Evolutionary conservation across 2,113 vertebrate genomes (phyloP), one percentile per base, ranked within the genome.

Genomic region (Megaleporinus macrocephalus): DNA sequence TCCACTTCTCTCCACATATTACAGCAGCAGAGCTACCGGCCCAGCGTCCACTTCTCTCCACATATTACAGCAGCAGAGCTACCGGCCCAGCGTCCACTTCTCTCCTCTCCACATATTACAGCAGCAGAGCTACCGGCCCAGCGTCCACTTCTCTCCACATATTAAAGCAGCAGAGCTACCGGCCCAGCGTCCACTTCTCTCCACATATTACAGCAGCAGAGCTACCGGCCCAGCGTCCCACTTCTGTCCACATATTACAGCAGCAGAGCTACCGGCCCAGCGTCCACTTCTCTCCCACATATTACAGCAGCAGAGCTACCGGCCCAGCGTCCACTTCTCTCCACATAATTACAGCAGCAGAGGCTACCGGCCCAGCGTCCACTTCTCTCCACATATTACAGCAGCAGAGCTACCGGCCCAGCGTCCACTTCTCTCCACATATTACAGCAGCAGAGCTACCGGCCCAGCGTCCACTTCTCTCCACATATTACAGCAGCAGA

Each of bases 161-260:
- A 86, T 87, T 78, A 80, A 81, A 6, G 70, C 82, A 83, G 65
- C 57, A 78, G 78, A 55, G 74, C 76, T 82, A 75, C 80, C 75
- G 84, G 82, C 61, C 18, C 69, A 51, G 7, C 36, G 3, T 18
- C 53, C 79, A 79, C 79, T 83, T 55, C 74, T 49, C 71, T 81
- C 61, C 70, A 81, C 78, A 87, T 86, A 86, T 87, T 78, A 80
- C 76, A 81, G n/a, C n/a, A n/a, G n/a, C n/a, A n/a, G n/a, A n/a
- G n/a, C n/a, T n/a, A n/a, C n/a, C n/a, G n/a, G n/a, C n/a, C n/a
- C 44, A 57, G 81, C 78, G 33, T 36, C 33, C 33, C n/a, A n/a
- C n/a, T n/a, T n/a, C n/a, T n/a, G n/a, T n/a, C n/a, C n/a, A n/a
- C n/a, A n/a, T n/a, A n/a, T n/a, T n/a, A n/a, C n/a, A 6, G 70